Evolutionary conservation across 2,888 invertebrate genomes (phyloP), one percentile per base, ranked within the genome.

Genomic region (Dryobota labecula): DNA sequence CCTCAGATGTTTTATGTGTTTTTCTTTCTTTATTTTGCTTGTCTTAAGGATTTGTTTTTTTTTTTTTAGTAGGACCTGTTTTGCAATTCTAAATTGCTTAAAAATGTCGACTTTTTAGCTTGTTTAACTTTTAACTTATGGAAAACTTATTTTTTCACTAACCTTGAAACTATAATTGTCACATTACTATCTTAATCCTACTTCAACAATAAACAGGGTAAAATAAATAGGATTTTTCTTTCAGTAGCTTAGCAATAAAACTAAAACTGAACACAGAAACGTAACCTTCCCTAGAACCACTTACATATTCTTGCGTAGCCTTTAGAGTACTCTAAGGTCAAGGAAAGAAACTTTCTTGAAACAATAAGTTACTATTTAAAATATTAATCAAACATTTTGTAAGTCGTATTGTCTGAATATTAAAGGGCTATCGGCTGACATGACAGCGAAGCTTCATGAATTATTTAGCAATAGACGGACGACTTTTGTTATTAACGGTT

Each of bases 401-500:
- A 27, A 74, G 57, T 65, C 62, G 33, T 79, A 73, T 63, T 62
- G 74, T 65, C 49, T 79, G 73, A 82, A 83, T 84, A 84, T 77
- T 77, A 78, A 77, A 66, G 62, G 54, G 58, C 70, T 47, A 69
- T 76, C 45, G 80, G 70, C 66, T 43, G 73, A 36, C 66, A 68
- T 71, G 64, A 74, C 62, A 70, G 45, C 47, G 61, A 43, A 54
- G 53, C 38, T 68, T 79, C 70, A 82, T 86, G 76, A 83, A 86
- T 84, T 75, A 83, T 85, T 84, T 71, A 86, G 54, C 66, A 47
- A 70, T 54, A 60, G 69, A 62, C 49, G 71, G 62, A 66, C 53
- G 60, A 72, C 69, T 85, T 76, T 71, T 68, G 65, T 78, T 74
- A 70, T 47, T 67, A 81, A 70, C 9, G 49, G 38, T 24, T 51